Evolutionary conservation across 2,888 invertebrate genomes (phyloP), one percentile per base, ranked within the genome.

Genomic region (Lampropteryx suffumata): DNA sequence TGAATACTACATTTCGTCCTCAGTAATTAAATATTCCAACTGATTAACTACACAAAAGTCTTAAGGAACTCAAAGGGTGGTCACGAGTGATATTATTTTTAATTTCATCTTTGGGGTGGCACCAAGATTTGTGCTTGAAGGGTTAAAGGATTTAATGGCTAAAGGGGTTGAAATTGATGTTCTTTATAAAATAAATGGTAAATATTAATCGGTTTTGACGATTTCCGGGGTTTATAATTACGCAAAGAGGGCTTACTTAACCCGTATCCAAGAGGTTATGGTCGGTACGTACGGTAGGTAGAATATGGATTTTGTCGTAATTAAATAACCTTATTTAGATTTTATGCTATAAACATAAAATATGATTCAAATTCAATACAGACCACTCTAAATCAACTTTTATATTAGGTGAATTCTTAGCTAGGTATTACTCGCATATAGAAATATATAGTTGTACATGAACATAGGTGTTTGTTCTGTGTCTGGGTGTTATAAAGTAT

Each of bases 21-120:
- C 67, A 70, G 78, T 87, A 88, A 89, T 89, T 89, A 89, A 87
- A 87, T 88, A 86, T 89, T 86, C 88, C 81, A 84, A 75, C 85
- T 87, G 86, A 88, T 89, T 88, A 88, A 88, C 84, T 84, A 71
- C 79, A 76, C 73, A 79, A 80, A 82, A 71, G 78, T 71, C 71
- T 71, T 67, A 67, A 58, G 68, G 69, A 68, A 74, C 74, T 72
- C 73, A 71, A 71, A 71, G 71, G 73, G 76, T 68, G 71, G 79
- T 76, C 70, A 57, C 55, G 73, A 77, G 73, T 67, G 65, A 71
- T 74, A 82, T 82, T 84, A 82, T 83, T 87, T 88, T 88, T 86
- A 88, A 89, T 88, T 86, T 81, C 76, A 66, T 70, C 77, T 71
- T 71, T 69, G 62, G 64, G 62, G 67, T 67, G 64, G 61, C 58